Evolutionary conservation across 2,888 invertebrate genomes (phyloP).

Genomic region (Drosophila gaucha): DNA sequence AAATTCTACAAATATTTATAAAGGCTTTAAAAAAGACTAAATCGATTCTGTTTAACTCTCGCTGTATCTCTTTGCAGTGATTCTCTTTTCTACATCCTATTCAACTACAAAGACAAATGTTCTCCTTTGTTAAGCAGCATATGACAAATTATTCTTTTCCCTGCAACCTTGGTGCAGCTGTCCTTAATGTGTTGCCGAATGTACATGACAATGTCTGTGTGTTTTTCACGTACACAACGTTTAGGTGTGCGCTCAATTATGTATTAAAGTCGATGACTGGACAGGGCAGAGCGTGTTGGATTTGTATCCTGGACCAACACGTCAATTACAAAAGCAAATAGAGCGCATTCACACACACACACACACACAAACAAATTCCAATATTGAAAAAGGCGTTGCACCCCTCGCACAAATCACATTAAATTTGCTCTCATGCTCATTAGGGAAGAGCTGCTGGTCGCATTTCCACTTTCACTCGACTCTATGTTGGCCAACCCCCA

Average conservation of each 20-base stretch:
- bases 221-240: slow-evolving; percentile 36
- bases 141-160: background rate
- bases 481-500: slow-evolving; percentile 59
- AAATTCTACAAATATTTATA: too few relatives aligned
- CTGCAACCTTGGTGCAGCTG: slow-evolving; percentile 36
- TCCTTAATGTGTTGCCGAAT: slow-evolving; percentile 9
- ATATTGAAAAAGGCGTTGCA: slow-evolving; percentile 56
- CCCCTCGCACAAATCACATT: slow-evolving; percentile 75
- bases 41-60: too few relatives aligned
- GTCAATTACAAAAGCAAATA: slow-evolving; percentile 76
- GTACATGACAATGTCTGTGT: slow-evolving; percentile 30
- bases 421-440: slow-evolving; percentile 77
- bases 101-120: background rate
- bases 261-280: slow-evolving; percentile 69
- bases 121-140: background rate
- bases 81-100: background rate
- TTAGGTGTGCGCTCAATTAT: slow-evolving; percentile 63
- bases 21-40: too few relatives aligned
- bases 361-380: slow-evolving; percentile 24
- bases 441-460: slow-evolving; percentile 66
- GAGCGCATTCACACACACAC: slow-evolving; percentile 26
- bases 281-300: slow-evolving; percentile 35
- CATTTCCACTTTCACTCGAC: slow-evolving; percentile 63
- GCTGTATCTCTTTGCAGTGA: background rate
- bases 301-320: slow-evolving; percentile 51